Base-by-base conservation (phyloP, 2,888 invertebrate genomes). In the Biston stratarius region DNA sequence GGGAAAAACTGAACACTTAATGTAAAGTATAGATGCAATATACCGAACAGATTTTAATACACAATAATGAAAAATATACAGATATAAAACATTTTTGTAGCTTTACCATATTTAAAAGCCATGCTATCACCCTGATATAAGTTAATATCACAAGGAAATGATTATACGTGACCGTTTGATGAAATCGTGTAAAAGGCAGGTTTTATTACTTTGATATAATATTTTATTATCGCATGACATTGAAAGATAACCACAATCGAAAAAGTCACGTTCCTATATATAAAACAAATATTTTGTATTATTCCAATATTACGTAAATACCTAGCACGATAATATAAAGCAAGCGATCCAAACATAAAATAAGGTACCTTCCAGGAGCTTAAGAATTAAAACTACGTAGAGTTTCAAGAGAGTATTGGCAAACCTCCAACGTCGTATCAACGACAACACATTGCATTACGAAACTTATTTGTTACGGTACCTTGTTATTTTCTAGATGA, bases 241-340 rank as follows among this genome's bases (percentile, higher is more conserved):
- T 87, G 86, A 85, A 80, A 85, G 86, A 86, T 87, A 85, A 82
- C 75, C 77, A 69, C 76, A 82, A 83, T 83, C 83, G 83, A 83
- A 77, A 83, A 81, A 80, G 80, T 75, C 77, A 82, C 75, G 6
- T 44, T n/a, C n/a, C 14, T 14, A 52, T 14, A 38, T 11, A n/a
- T 38, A 36, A 9, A 7, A 45, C 24, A 60, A 75, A 24, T 24
- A 24, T 52, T 0, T 38, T 38, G 38, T 38, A 38, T 38, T 38
- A 38, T 38, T 38, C 9, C 9, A 38, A 38, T 9, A 48, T 15
- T 34, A 51, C 34, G 45, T 52, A 44, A 53, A 33, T 6, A 51
- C 11, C 24, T 6, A 42, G 34, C n/a, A 14, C 12, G 11, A 45
- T 40, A 24, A 44, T 48, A 49, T 47, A 49, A 61, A 33, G 15